Conservation (phyloP, 2,797 vertebrate genomes). For the Anolis apletophallus region DNA sequence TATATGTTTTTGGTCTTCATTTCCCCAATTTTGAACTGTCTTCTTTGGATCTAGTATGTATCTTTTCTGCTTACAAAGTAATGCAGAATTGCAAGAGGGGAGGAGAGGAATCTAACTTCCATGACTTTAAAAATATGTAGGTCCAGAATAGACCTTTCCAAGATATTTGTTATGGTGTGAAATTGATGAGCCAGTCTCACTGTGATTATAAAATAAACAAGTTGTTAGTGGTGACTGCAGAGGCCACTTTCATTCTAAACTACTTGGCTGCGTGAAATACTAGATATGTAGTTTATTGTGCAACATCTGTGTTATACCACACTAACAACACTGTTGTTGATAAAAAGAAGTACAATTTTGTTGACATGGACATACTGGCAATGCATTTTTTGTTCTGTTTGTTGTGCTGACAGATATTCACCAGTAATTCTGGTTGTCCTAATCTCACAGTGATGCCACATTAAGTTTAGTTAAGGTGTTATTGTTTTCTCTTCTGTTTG, state of each 20-base stretch:
- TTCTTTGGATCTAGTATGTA: not conserved
- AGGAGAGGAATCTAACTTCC: conserved; percentile 3
- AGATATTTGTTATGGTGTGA: not conserved
- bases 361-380: not conserved
- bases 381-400: not conserved
- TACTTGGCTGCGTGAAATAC: not conserved
- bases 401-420: not conserved
- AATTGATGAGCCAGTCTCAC: not conserved
- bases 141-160: not conserved
- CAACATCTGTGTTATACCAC: not conserved
- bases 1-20: not conserved
- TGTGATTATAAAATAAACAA: not conserved
- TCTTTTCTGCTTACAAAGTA: conserved; percentile 21
- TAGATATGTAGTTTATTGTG: not conserved
- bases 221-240: not conserved
- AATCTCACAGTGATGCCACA: not conserved
- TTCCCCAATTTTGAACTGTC: not conserved
- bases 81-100: conserved; percentile 11
- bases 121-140: not conserved
- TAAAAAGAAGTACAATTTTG: not conserved
- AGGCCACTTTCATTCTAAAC: not conserved
- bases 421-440: not conserved
- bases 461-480: not conserved
- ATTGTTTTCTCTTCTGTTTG: not conserved
- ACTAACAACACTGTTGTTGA: not conserved